Evolutionary conservation across 2,888 invertebrate genomes (phyloP), one percentile per base, ranked within the genome.

Genomic region (Tuta absoluta): DNA sequence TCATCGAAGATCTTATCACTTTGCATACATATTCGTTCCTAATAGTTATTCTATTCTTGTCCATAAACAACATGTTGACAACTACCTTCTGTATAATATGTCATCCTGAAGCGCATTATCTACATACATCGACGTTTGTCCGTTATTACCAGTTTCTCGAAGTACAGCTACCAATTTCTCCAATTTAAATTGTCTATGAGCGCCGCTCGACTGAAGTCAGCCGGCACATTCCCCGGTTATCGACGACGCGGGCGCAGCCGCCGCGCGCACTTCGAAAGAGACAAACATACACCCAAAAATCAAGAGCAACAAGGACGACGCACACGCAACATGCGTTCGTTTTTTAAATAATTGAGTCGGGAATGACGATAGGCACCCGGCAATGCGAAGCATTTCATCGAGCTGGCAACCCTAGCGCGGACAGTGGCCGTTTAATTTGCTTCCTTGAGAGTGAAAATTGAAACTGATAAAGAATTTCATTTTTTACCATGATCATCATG

Each of bases 171-270:
- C 87, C 86, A 90, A 91, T 91, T 89, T 88, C 88, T 89, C 85
- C 84, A 87, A 89, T 90, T 90, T 89, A 89, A 90, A 89, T 89
- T 85, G 86, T 90, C 91, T 91, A 91, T 90, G 90, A 89, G 82
- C 80, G 79, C 86, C 87, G 85, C 80, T 79, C 84, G 86, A 85
- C 86, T 91, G 89, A 90, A 90, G 88, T 89, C 84, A 86, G 89
- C 89, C 91, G 91, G 85, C 89, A 76, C 90, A 91, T 91, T 91
- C 90, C 89, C 75, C 75, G 78, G 82, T 88, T 91, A 91, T 90
- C 90, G 84, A 80, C 82, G 78, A 75, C 84, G 86, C 87, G 77
- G 80, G 82, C 85, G 87, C 89, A 85, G 80, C 80, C 78, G 83
- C 73, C 73, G 72, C 67, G 70, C 75, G 68, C 69, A 66, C 72